Conservation (phyloP, 2,797 vertebrate species). For the Falco novaeseelandiae region DNA sequence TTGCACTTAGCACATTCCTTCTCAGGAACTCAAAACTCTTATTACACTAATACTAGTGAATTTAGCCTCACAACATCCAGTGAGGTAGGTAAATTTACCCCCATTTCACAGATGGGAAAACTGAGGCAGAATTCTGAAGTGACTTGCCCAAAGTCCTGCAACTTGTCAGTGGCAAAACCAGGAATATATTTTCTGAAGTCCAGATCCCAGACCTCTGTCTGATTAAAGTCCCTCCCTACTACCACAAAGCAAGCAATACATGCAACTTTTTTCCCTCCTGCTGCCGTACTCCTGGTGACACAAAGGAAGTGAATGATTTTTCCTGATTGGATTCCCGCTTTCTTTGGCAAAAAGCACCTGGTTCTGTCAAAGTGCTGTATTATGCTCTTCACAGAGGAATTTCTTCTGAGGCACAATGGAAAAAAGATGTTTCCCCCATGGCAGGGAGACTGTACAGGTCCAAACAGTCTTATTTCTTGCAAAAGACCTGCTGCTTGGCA, state of each 20-base stretch:
- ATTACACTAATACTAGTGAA: conserved; percentile 41
- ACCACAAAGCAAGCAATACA: conserved; percentile 35
- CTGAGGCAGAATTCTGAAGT: conserved; percentile 39
- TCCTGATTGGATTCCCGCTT: conserved; percentile 31
- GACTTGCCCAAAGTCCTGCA: background rate
- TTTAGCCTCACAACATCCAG: conserved; percentile 63
- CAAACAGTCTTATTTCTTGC: conserved; percentile 49
- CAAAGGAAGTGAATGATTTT: conserved; percentile 17
- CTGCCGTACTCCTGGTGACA: background rate
- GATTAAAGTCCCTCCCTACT: conserved; percentile 6
- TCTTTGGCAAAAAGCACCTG: conserved; percentile 42
- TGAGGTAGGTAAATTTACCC: conserved; percentile 61
- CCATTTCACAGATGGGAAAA: conserved; percentile 51
- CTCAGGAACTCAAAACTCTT: conserved; percentile 35
- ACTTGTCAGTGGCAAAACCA: conserved; percentile 16
- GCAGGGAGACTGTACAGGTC: conserved; percentile 14
- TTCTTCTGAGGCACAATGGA: conserved; percentile 13
- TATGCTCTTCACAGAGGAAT: background rate
- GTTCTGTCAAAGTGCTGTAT: conserved; percentile 25
- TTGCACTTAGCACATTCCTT: conserved; percentile 50
- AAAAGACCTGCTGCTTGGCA: conserved; percentile 83
- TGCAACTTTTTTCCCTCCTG: conserved; percentile 7
- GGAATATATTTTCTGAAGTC: background rate
- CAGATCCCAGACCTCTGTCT: background rate
- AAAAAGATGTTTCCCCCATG: background rate